phyloP scores from a whole-genome alignment of 2,113 vertebrate genomes.

The Gallinago media region DNA sequence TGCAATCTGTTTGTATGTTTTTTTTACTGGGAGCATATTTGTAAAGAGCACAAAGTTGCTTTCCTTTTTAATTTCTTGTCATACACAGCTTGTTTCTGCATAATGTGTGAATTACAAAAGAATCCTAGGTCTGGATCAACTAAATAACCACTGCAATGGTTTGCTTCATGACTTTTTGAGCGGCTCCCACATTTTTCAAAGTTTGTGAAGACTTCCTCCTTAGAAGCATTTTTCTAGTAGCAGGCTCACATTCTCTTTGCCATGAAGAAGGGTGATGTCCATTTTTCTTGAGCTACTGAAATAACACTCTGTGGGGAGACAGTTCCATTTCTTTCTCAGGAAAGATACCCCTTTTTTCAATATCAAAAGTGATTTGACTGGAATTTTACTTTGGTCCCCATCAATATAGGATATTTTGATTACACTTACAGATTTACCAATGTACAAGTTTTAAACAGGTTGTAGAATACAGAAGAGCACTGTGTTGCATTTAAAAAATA shows the following conservation, averaged over 20 bases:
- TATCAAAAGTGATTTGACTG: not conserved
- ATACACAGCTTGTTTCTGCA: slow-evolving; percentile 1
- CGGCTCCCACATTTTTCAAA: not conserved
- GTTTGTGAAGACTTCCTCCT: not conserved
- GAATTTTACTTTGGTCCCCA: not conserved
- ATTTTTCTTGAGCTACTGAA: not conserved
- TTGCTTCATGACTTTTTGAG: not conserved
- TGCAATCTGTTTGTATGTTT: slow-evolving; percentile 55
- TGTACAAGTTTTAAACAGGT: not conserved
- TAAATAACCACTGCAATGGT: not conserved
- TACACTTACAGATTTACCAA: not conserved
- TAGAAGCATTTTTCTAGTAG: not conserved
- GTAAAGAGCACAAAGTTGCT: not conserved
- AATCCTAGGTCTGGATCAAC: not conserved
- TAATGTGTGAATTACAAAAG: not conserved
- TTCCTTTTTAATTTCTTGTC: slow-evolving; percentile 10
- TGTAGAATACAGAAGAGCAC: not conserved
- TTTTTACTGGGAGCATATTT: slow-evolving; percentile 11
- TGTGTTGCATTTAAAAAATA: not conserved
- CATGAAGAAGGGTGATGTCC: not conserved
- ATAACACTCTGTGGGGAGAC: not conserved
- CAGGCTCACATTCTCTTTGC: not conserved
- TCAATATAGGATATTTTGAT: not conserved
- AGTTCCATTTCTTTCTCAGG: not conserved
- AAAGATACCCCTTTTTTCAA: not conserved